phyloP scores from a whole-genome alignment of 2,888 invertebrate species.

The Sesamia inferens region DNA sequence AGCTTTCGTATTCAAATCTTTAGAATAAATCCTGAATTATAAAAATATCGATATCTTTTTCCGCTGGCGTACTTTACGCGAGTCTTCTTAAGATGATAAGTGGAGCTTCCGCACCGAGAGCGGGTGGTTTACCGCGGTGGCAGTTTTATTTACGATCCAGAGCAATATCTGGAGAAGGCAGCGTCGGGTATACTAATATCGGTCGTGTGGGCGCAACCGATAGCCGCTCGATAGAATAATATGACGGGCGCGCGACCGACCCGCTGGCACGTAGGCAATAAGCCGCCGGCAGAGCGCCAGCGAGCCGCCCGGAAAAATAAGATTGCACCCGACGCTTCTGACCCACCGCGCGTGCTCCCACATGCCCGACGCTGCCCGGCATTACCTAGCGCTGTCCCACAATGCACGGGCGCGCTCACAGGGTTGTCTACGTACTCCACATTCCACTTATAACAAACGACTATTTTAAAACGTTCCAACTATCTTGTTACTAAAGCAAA shows the following conservation, averaged over 20 bases:
- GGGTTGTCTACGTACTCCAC: constrained; percentile 49
- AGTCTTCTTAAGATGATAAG: constrained; percentile 77
- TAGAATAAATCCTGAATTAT: constrained; percentile 45
- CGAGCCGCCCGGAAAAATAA: constrained; percentile 86
- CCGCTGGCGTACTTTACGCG: constrained; percentile 39
- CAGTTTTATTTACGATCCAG: constrained; percentile 86
- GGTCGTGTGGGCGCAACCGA: constrained; percentile 84
- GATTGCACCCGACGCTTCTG: constrained; percentile 82
- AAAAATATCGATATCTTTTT: constrained; percentile 48
- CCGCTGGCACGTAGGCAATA: constrained; percentile 89
- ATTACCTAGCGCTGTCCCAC: constrained; percentile 41
- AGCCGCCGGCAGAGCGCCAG: constrained; percentile 86
- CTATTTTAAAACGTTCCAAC: constrained; percentile 52
- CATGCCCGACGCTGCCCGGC: constrained; percentile 64
- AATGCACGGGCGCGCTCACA: constrained; percentile 40
- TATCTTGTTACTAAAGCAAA: constrained; percentile 45
- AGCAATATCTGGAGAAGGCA: constrained; percentile 87
- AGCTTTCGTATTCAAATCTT: constrained; percentile 19
- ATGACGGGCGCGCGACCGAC: constrained; percentile 85
- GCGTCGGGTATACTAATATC: constrained; percentile 86
- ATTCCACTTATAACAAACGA: constrained; percentile 52
- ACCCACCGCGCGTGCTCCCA: constrained; percentile 77
- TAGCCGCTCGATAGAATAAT: constrained; percentile 89
- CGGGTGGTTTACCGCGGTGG: constrained; percentile 73
- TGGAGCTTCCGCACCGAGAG: constrained; percentile 68